Percentiles rank a stretch among this genome's conserved stretches.
Evolutionary conservation across 2,888 invertebrate genomes (phyloP).

Genomic region (Phasia obesa): DNA sequence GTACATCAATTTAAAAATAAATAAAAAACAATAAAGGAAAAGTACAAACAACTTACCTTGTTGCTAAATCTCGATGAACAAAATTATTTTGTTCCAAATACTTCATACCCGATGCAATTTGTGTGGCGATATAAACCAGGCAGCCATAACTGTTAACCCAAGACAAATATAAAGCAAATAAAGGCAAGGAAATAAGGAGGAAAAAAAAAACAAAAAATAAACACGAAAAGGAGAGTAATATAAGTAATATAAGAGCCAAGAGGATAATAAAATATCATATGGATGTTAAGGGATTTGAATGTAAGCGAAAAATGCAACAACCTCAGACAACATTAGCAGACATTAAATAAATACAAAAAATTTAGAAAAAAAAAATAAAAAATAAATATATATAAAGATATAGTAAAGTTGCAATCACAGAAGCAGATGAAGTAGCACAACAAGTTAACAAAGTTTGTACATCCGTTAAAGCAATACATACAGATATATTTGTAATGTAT

Average conservation of each 20-base stretch:
- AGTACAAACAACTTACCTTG: constrained; percentile 85
- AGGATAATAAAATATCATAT: constrained; percentile 67
- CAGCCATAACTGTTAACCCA: constrained; percentile 87
- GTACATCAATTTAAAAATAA: neutral
- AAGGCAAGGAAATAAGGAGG: neutral
- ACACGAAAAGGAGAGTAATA: no score
- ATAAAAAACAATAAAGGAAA: constrained; percentile 21
- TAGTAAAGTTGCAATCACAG: constrained; percentile 71
- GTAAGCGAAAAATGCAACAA: constrained; percentile 45
- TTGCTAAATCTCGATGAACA: constrained; percentile 93
- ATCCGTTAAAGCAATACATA: constrained; percentile 73
- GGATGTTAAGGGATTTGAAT: constrained; percentile 58
- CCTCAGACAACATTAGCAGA: constrained; percentile 46
- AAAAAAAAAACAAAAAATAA: neutral
- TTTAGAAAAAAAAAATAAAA: neutral
- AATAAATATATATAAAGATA: neutral
- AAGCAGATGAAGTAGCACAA: constrained; percentile 74
- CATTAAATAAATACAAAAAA: constrained; percentile 29
- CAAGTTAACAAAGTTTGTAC: constrained; percentile 80
- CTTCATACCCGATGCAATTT: constrained; percentile 95
- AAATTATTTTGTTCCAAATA: constrained; percentile 93
- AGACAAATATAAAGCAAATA: neutral
- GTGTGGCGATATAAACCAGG: constrained; percentile 92
- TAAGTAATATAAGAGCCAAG: constrained; percentile 31
- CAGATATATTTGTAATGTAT: constrained; percentile 48